Base-by-base conservation (phyloP, 2,797 vertebrate species). In the Danio kyathit region DNA sequence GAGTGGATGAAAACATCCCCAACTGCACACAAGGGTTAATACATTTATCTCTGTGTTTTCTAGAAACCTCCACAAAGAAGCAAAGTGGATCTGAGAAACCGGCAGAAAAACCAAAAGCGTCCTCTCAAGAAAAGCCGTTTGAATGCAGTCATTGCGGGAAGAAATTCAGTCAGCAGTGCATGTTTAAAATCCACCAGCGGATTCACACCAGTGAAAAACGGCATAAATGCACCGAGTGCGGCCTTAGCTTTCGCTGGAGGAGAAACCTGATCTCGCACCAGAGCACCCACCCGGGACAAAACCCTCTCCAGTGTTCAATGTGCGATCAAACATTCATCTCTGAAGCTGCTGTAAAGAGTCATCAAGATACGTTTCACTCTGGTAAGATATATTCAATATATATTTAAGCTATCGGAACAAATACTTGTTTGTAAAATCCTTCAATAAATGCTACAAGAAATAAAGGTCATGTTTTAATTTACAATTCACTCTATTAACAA, bases 201-300 rank as follows among this genome's bases (percentile, higher is more conserved):
- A 79, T 83, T 8, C 82, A 83, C 56, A 80, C 77, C 11, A 77
- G 59, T 49, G 82, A 83, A 59, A 79, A 48, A 63, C 82, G 77
- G 10, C 80, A 76, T 57, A 46, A 64, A 48, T 82, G 80, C 52
- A 38, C 80, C 40, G 46, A 76, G 46, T 83, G 83, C 49, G 79
- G 83, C 13, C 56, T 78, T 63, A 51, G 75, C 38, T 84, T 84
- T 60, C 75, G 79, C 74, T 84, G 79, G 79, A 84, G 69, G 57
- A 80, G 80, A 40, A 84, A 84, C 79, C 80, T 84, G 29, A 61
- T 73, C 8, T 40, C 79, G 16, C 83, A 84, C 52, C 54, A 78
- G 71, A 76, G 74, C 4, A 13, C 72, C 14, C 80, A 79, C 56
- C 71, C 63, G 4, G 72, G 79, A 6, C 64, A 79, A 10, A 79